A percentile compares a stretch with the other conserved stretches of the same genome.
Evolutionary conservation across 2,888 invertebrate genomes (phyloP).

Genomic region (Pachydiplax longipennis): DNA sequence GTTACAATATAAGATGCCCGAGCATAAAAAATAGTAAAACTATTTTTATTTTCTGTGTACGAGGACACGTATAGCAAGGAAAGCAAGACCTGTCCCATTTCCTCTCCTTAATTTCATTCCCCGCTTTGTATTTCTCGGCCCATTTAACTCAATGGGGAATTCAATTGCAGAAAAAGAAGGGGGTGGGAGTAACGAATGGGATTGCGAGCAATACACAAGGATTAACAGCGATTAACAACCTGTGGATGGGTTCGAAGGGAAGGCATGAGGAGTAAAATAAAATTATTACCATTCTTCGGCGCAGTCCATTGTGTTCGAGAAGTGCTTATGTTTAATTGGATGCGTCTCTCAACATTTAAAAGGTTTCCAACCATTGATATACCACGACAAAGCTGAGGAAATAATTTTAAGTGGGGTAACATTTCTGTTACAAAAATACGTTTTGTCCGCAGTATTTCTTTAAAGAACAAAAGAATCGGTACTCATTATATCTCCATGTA

Average conservation of each 20-base stretch:
- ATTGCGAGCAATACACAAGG: neutral
- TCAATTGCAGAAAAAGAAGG: neutral
- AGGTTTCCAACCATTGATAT: too few species aligned
- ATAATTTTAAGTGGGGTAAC: too few species aligned
- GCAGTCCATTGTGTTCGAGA: neutral
- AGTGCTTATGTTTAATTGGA: neutral
- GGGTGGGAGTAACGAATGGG: neutral
- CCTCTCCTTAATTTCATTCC: neutral
- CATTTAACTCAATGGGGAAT: neutral
- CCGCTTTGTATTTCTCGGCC: neutral
- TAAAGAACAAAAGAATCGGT: too few species aligned
- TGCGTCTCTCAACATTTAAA: neutral
- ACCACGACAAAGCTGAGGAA: too few species aligned
- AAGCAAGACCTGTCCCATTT: too few species aligned
- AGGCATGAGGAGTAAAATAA: neutral
- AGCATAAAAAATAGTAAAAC: too few species aligned
- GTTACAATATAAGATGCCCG: too few species aligned
- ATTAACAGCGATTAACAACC: slow-evolving; percentile 31
- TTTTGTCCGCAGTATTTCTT: too few species aligned
- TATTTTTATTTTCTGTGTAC: too few species aligned
- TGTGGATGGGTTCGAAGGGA: neutral
- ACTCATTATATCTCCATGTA: too few species aligned
- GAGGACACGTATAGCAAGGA: too few species aligned
- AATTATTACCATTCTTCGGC: neutral
- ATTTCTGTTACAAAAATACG: too few species aligned